phyloP scores from a whole-genome alignment of 2,888 invertebrate genomes.

The Leistus spinibarbis region DNA sequence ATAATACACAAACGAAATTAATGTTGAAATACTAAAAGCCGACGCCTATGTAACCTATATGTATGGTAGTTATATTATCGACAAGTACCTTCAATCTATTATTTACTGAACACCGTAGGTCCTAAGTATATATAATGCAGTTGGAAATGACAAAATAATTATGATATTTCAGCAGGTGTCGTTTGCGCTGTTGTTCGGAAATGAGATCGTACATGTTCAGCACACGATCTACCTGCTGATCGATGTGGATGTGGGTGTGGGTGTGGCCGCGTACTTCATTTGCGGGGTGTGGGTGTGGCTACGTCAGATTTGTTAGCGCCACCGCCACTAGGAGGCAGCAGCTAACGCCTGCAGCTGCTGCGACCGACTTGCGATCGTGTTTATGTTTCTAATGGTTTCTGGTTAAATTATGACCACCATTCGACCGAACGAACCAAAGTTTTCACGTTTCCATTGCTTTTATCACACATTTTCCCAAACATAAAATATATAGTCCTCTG shows the following conservation, averaged over 20 bases:
- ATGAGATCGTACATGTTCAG: constrained; percentile 2
- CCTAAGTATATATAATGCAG: neutral
- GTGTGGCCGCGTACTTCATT: neutral
- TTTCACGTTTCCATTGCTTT: neutral
- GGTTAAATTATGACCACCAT: neutral
- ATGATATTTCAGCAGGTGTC: neutral
- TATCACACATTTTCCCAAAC: neutral
- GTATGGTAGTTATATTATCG: too few species aligned
- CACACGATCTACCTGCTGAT: constrained; percentile 1
- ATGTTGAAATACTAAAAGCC: too few species aligned
- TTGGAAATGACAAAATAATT: neutral
- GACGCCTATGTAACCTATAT: too few species aligned
- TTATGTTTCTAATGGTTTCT: neutral
- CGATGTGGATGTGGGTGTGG: neutral
- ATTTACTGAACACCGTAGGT: neutral
- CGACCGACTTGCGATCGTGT: neutral
- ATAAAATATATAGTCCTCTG: neutral
- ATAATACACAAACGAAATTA: too few species aligned
- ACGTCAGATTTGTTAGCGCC: neutral
- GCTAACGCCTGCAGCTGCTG: neutral
- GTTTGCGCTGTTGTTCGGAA: neutral
- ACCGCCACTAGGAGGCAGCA: neutral
- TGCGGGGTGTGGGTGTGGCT: neutral
- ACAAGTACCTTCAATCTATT: neutral
- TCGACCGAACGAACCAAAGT: neutral